Evolutionary conservation across 2,888 invertebrate species (phyloP).

Genomic region (Drosophila yooni): DNA sequence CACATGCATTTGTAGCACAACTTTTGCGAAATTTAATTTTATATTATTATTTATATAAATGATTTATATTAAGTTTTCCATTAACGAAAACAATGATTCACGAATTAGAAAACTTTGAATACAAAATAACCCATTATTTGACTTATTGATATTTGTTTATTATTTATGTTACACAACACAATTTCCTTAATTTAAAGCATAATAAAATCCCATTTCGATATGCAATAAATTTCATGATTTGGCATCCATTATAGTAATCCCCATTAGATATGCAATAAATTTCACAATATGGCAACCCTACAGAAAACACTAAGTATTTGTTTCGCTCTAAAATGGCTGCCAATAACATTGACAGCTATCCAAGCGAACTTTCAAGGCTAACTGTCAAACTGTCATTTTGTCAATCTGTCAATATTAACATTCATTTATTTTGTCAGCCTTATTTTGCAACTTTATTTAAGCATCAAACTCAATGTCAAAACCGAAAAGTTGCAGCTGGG

Average conservation of each 20-base stretch:
- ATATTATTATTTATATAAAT: background rate
- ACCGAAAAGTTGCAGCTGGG: conserved; percentile 46
- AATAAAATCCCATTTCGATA: background rate
- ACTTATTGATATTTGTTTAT: background rate
- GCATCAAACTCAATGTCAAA: conserved; percentile 17
- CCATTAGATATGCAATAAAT: background rate
- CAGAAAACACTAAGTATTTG: background rate
- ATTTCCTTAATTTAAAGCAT: background rate
- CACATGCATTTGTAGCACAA: conserved; percentile 2
- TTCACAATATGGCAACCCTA: background rate
- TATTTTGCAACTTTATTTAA: conserved; percentile 2
- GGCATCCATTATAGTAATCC: background rate
- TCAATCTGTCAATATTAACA: conserved; percentile 1
- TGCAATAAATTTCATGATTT: background rate
- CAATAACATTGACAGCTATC: background rate
- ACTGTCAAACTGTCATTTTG: background rate
- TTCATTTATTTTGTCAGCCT: background rate
- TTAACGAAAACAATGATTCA: background rate
- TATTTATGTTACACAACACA: too few species aligned
- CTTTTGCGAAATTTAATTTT: background rate
- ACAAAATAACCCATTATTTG: background rate
- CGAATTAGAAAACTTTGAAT: background rate
- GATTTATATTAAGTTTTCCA: background rate
- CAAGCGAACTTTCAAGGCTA: background rate
- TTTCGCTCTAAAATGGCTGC: background rate